phyloP scores from a whole-genome alignment of 23 tunicate species.

The Styela clava region DNA sequence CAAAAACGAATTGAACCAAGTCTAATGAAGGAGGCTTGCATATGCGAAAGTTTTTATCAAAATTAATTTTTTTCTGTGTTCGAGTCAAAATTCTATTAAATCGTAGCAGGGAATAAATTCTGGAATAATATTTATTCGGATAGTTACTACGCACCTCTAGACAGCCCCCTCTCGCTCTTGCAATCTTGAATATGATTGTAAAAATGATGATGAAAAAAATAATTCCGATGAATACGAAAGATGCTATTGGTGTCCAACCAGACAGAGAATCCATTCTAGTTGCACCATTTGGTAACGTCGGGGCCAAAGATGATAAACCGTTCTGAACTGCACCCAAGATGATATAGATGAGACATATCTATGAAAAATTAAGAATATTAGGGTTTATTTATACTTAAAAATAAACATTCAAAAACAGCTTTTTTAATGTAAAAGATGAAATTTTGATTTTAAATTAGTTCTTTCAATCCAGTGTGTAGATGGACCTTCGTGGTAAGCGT shows the following conservation, averaged over 20 bases:
- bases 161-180: conserved; percentile 50
- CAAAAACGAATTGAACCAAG: too few species aligned
- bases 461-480: too few species aligned
- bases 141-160: conserved; percentile 42
- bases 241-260: conserved; percentile 45
- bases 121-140: too few species aligned
- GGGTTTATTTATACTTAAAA: neutral
- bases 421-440: too few species aligned
- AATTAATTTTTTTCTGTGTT: too few species aligned
- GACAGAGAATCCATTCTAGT: conserved; percentile 1
- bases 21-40: too few species aligned
- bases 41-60: too few species aligned
- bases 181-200: conserved; percentile 41
- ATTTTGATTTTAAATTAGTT: too few species aligned
- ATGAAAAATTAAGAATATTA: too few species aligned
- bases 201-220: conserved; percentile 45
- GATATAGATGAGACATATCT: conserved; percentile 55
- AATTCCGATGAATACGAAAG: conserved; percentile 51
- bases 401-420: neutral
- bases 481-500: too few species aligned
- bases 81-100: too few species aligned
- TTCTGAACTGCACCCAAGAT: conserved; percentile 35
- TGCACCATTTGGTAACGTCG: neutral
- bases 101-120: too few species aligned
- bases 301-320: conserved; percentile 31